Base-by-base conservation (phyloP, 2,888 invertebrate genomes). In the Tanytarsus gracilentus region DNA sequence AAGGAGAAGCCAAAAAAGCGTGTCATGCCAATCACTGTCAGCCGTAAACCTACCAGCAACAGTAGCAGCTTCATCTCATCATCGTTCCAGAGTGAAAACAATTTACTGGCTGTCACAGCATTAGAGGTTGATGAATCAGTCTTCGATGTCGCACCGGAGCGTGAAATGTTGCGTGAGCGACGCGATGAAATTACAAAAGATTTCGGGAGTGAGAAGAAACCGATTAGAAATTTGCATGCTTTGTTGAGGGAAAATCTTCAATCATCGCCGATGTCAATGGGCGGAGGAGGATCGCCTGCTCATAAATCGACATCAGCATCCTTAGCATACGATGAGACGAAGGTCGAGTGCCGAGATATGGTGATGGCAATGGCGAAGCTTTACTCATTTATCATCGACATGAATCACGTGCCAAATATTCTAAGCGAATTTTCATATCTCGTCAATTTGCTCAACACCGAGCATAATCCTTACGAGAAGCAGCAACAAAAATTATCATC, bases 1-100 rank as follows among this genome's bases (percentile, higher is more conserved):
- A 6, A 44, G 4, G 62, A 63, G 6, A 71, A 69, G 53, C 71
- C 73, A 0, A 70, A 69, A 51, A 70, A 70, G 23, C 68, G 74
- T 33, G 70, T 74, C 1, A 67, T 71, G 2, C 74, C 73, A 4
- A 72, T 69, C 55, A 69, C 50, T 14, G 36, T 62, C n/a, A 58
- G 49, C n/a, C 29, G 68, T 3, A 66, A 36, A 50, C 23, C 8
- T n/a, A 33, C 27, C n/a, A n/a, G 72, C 29, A 70, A 72, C 1
- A 67, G 70, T 2, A 72, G 72, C 3, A 69, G 16, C 11, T 52
- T 62, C n/a, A 58, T 26, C 26, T 44, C 68, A 5, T 66, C 72
- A 27, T 68, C 70, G n/a, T 71, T 71, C 62, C 69, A 72, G 61
- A 68, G 68, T 40, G 74, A 73, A n/a, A 73, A 73, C 49, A 74